These are phyloP conservation scores for Blastobasis adustella DNA, from an alignment of 2,888 invertebrate species.

Conservation along the genomic window DNA sequence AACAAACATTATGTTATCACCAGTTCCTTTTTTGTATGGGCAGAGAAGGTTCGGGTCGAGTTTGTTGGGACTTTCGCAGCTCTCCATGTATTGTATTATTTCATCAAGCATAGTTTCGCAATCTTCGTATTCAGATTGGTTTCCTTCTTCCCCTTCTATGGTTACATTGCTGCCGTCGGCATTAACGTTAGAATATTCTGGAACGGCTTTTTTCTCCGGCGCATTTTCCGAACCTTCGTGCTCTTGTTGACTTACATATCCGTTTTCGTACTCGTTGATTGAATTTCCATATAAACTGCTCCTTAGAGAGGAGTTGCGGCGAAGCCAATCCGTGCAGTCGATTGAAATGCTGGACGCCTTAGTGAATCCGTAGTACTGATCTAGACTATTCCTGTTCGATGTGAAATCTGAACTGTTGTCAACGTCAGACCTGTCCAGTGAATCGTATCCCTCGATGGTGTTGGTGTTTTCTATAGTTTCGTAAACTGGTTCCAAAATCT, in stretches of 20 bases:
- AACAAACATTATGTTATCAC: conserved; percentile 50
- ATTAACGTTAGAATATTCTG: not conserved
- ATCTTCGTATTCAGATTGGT: conserved; percentile 22
- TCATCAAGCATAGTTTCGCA: conserved; percentile 55
- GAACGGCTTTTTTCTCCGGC: not conserved
- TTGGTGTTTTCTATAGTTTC: conserved; percentile 52
- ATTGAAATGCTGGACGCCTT: conserved; percentile 53
- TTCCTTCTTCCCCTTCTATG: not conserved
- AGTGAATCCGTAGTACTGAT: conserved; percentile 50
- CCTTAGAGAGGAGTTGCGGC: conserved; percentile 35
- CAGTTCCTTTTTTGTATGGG: conserved; percentile 42
- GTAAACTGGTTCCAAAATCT: conserved; percentile 61
- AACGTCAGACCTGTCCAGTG: conserved; percentile 34
- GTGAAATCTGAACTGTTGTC: conserved; percentile 40
- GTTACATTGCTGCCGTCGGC: not conserved
- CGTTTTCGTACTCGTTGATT: conserved; percentile 37
- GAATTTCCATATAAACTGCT: conserved; percentile 22
- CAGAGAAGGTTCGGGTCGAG: conserved; percentile 39
- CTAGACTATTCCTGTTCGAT: conserved; percentile 31
- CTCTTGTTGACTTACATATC: conserved; percentile 17
- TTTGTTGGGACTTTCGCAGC: conserved; percentile 23
- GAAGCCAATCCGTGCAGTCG: conserved; percentile 57
- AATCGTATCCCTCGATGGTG: conserved; percentile 47
- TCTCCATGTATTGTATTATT: conserved; percentile 55
- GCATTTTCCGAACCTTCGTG: not conserved